These are phyloP conservation scores for Nymphalis c-album DNA, from an alignment of 2,888 invertebrate species.

Conservation along the genomic window DNA sequence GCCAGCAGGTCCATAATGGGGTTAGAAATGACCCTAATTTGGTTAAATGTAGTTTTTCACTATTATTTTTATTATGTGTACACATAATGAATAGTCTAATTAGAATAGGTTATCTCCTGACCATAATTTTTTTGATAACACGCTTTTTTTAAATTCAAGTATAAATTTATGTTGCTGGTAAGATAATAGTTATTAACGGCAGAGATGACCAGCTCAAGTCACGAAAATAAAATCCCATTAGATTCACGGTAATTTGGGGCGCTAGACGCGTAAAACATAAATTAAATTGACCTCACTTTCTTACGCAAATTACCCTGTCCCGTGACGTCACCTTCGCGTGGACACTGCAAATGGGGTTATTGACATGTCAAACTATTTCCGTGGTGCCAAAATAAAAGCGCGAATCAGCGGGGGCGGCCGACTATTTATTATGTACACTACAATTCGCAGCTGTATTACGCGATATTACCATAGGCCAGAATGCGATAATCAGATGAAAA, in stretches of 20 bases:
- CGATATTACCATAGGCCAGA: constrained; percentile 50
- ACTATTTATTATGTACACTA: constrained; percentile 47
- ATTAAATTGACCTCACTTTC: constrained; percentile 74
- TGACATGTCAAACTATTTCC: constrained; percentile 79
- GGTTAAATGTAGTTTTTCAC: no score
- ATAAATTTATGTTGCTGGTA: background rate
- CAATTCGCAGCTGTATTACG: constrained; percentile 38
- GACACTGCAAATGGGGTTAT: constrained; percentile 76
- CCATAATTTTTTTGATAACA: no score
- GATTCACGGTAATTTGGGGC: constrained; percentile 59
- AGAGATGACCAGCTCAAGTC: constrained; percentile 34
- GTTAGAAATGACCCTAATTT: no score
- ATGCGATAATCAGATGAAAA: constrained; percentile 76
- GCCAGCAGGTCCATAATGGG: no score
- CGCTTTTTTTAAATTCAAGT: background rate
- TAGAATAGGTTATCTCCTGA: no score
- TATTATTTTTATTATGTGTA: no score
- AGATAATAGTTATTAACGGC: background rate
- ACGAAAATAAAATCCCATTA: constrained; percentile 56
- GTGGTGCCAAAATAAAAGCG: constrained; percentile 77
- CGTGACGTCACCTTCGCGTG: constrained; percentile 71
- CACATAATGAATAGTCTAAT: no score
- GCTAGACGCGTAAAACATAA: constrained; percentile 64
- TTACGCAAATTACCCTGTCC: constrained; percentile 63
- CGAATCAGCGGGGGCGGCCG: constrained; percentile 60